Conservation (phyloP, 2,888 invertebrate genomes). For the Sminthurinus aureus region DNA sequence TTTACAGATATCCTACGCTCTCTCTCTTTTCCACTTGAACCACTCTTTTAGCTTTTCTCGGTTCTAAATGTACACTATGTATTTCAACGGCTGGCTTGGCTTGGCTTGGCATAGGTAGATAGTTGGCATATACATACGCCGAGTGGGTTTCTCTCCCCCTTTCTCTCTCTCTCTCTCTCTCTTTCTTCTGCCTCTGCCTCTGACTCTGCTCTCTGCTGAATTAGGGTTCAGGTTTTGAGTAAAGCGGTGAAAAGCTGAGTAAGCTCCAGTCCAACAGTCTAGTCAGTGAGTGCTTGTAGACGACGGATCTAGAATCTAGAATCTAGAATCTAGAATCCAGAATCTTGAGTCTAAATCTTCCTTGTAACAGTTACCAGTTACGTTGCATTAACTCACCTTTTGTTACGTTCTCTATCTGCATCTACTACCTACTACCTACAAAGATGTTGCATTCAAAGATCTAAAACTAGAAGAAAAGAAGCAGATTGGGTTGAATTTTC, state of each 20-base stretch:
- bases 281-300: background rate
- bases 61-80: no score
- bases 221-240: background rate
- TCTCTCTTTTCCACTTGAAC: background rate
- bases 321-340: no score
- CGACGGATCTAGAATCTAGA: background rate
- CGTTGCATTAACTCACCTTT: background rate
- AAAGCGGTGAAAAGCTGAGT: background rate
- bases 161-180: constrained; percentile 2
- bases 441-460: background rate
- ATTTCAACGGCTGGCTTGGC: no score
- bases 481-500: background rate
- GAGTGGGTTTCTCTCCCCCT: background rate
- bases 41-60: background rate
- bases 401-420: no score
- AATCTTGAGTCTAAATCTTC: no score
- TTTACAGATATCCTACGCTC: background rate
- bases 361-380: background rate
- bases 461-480: background rate
- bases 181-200: background rate
- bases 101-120: no score
- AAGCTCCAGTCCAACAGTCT: background rate
- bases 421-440: background rate
- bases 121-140: no score
- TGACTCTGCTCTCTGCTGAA: no score